These are phyloP conservation scores for Gasterosteus nipponicus DNA, from an alignment of 2,113 vertebrate genomes.

Conservation along the genomic window DNA sequence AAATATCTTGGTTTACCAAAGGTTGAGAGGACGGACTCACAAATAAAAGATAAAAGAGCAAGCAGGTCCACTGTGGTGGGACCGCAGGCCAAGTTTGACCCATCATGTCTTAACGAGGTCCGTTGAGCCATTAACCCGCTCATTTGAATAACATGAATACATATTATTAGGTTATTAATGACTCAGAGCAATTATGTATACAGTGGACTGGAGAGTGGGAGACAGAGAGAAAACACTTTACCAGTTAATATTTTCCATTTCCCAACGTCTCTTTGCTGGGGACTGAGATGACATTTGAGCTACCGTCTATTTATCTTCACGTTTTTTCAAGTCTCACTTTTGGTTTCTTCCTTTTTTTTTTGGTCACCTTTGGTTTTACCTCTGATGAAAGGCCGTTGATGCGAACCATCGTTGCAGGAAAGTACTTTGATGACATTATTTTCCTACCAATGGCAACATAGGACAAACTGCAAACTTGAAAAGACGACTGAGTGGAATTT, in stretches of 20 bases:
- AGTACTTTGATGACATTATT: background rate
- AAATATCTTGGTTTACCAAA: constrained; percentile 12
- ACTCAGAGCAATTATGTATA: constrained; percentile 64
- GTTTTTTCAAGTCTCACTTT: too few relatives aligned
- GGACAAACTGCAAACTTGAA: background rate
- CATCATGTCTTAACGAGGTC: constrained; percentile 75
- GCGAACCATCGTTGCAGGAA: background rate
- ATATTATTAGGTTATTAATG: constrained; percentile 77
- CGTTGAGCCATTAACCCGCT: constrained; percentile 58
- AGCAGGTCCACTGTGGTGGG: constrained; percentile 60
- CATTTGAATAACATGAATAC: constrained; percentile 75
- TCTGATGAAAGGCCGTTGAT: background rate
- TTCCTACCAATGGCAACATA: background rate
- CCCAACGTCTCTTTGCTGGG: background rate
- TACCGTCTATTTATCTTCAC: background rate
- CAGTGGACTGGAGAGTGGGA: constrained; percentile 23
- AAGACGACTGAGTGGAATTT: background rate
- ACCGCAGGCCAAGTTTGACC: constrained; percentile 63
- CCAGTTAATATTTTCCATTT: background rate
- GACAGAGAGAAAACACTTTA: background rate
- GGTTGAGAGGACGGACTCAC: constrained; percentile 18
- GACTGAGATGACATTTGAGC: background rate
- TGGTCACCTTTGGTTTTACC: too few relatives aligned
- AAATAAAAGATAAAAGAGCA: constrained; percentile 71
- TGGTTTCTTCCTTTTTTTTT: too few relatives aligned